phyloP scores from a whole-genome alignment of 2,113 vertebrate species.

The Eclectus roratus region DNA sequence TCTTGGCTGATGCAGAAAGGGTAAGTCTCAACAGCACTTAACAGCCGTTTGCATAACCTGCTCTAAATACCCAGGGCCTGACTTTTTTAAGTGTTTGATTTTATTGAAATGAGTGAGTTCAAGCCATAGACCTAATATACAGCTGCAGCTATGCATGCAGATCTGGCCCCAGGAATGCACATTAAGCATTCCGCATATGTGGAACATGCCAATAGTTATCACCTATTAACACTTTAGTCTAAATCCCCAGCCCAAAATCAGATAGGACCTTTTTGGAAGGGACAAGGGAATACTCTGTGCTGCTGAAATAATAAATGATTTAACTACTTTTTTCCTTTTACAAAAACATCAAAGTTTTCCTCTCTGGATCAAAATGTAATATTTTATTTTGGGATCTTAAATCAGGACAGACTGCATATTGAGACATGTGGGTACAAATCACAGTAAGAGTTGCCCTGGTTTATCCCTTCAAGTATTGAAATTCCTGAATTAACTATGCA shows the following conservation, averaged over 20 bases:
- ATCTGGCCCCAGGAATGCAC: neutral
- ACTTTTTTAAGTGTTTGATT: neutral
- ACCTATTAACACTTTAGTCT: neutral
- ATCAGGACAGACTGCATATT: neutral
- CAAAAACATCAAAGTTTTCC: neutral
- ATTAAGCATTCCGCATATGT: neutral
- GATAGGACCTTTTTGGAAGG: neutral
- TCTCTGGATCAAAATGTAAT: neutral
- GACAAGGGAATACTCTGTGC: neutral
- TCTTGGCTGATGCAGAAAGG: constrained; percentile 12
- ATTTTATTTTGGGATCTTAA: neutral
- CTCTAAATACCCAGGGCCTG: neutral
- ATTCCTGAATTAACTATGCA: neutral
- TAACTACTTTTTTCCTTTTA: neutral
- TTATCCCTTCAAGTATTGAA: neutral
- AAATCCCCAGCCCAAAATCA: neutral
- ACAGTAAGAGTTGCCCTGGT: neutral
- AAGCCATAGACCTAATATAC: neutral
- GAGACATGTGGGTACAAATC: neutral
- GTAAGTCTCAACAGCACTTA: neutral
- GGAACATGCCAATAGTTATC: neutral
- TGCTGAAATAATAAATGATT: neutral
- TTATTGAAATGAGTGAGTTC: constrained; percentile 5
- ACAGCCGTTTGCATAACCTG: neutral
- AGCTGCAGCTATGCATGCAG: neutral